Percentiles rank a stretch among this genome's conserved stretches.
Conservation (phyloP, 2,797 vertebrate genomes). For the Falco novaeseelandiae region DNA sequence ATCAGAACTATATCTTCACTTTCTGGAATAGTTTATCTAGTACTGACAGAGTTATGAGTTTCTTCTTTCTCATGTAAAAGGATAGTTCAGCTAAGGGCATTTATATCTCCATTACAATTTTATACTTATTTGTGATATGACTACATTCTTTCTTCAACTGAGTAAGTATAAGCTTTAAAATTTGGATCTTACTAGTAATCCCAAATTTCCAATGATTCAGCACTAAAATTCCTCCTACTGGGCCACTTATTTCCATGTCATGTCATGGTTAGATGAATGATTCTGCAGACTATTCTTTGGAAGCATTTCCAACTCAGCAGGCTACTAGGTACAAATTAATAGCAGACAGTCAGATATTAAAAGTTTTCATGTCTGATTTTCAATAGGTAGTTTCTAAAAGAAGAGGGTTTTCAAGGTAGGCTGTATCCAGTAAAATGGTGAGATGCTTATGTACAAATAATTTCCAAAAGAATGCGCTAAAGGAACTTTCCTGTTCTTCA, state of each 20-base stretch:
- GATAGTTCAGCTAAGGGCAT: background rate
- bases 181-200: background rate
- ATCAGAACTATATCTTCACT: background rate
- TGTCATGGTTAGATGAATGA: background rate
- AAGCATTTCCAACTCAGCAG: background rate
- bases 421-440: background rate
- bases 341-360: background rate
- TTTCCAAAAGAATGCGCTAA: background rate
- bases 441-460: background rate
- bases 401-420: background rate
- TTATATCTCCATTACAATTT: background rate
- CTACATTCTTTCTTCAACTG: background rate
- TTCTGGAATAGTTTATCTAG: background rate
- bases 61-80: background rate
- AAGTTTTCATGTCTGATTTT: background rate
- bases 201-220: background rate
- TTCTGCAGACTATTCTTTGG: background rate
- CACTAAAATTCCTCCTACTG: background rate
- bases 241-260: background rate
- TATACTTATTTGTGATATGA: background rate
- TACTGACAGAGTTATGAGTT: background rate
- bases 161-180: background rate
- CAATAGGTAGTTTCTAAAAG: background rate
- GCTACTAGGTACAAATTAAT: background rate
- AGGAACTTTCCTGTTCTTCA: background rate